A percentile compares a stretch with the other conserved stretches of the same genome.
Evolutionary conservation across 2,113 vertebrate species (phyloP).

Genomic region (Sander lucioperca): DNA sequence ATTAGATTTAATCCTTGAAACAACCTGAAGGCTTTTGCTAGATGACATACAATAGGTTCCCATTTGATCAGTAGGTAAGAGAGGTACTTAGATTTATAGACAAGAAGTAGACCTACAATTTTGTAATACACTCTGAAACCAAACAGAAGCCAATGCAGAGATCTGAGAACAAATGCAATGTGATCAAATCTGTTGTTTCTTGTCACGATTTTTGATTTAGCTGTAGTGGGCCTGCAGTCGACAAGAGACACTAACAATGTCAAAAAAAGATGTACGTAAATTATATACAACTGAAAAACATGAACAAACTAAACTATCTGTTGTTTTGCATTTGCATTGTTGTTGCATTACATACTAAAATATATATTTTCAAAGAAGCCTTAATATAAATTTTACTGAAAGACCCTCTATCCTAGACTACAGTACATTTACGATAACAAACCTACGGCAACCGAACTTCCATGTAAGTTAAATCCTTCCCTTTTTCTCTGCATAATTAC

Average conservation of each 20-base stretch:
- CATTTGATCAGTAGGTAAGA: neutral
- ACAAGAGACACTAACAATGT: neutral
- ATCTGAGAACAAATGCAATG: neutral
- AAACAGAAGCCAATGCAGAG: neutral
- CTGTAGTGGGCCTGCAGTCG: neutral
- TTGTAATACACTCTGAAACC: neutral
- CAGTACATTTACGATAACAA: neutral
- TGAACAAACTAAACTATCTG: neutral
- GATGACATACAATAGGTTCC: neutral
- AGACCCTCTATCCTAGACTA: neutral
- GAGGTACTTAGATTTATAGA: neutral
- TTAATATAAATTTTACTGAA: neutral
- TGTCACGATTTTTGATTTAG: neutral
- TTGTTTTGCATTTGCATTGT: too few relatives aligned
- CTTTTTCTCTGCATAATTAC: constrained; percentile 11
- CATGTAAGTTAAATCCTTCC: neutral
- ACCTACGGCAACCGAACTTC: neutral
- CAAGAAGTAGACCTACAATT: neutral
- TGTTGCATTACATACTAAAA: too few relatives aligned
- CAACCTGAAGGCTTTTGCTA: neutral
- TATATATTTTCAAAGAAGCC: neutral
- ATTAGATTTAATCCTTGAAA: neutral
- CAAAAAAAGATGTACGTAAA: neutral
- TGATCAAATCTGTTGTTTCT: neutral
- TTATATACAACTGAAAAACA: neutral